Base-by-base conservation (phyloP, 1,140 invertebrate genomes). In the Drosophila ogumai region DNA sequence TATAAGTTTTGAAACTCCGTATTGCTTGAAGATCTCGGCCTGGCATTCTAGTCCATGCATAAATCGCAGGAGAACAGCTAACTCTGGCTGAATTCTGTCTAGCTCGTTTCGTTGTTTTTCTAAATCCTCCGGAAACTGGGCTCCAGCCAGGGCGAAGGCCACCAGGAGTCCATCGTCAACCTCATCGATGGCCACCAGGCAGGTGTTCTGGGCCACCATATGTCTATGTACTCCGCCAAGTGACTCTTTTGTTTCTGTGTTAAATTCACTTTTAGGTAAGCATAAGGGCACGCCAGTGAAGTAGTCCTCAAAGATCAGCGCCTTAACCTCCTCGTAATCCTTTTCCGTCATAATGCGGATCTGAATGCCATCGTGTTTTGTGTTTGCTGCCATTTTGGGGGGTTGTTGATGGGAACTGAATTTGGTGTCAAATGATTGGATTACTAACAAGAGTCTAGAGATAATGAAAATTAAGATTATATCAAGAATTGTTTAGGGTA, bases 121-220 rank as follows among this genome's bases (percentile, higher is more conserved):
- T n/a, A 50, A 50, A 6, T 50, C 49, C 10, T 50, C 7, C 6
- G 28, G 49, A 34, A 19, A 50, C 28, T 50, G n/a, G 32, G 47
- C 28, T 32, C 3, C 28, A 12, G n/a, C 47, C 9, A 50, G 15
- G 4, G 1, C 25, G 0, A 28, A 49, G 1, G 8, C 46, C 25
- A 28, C 25, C 9, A 49, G 0, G 22, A 8, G 46, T 49, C 15
- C 8, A 10, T 28, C 1, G 6, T 25, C 15, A 7, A 15, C n/a
- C 46, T n/a, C 25, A 7, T 49, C 46, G 4, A 28, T 49, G 46
- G 46, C 46, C 46, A 49, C 46, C 25, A 49, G 4, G 8, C 46
- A 49, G 4, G 1, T 49, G 15, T n/a, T 2, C 8, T 49, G 25
- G 25, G 25, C 25, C 8, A 28, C 47, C 47, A 49, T 28, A 2